Evolutionary conservation across 2,113 vertebrate genomes (phyloP).

Genomic region (Dermatemys mawii): DNA sequence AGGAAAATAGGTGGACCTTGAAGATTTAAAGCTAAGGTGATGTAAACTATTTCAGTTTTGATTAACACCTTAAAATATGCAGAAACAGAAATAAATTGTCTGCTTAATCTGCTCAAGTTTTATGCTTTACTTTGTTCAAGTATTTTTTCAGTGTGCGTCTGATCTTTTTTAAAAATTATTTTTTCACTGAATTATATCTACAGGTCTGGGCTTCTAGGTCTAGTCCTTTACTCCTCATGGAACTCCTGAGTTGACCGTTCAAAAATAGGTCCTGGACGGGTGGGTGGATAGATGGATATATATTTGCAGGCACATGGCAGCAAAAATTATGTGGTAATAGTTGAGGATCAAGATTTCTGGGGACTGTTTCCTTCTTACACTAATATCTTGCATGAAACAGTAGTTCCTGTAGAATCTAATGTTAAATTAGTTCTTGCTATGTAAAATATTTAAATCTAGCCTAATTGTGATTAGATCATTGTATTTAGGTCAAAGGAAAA

Average conservation of each 20-base stretch:
- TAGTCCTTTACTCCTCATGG: neutral
- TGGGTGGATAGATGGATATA: neutral
- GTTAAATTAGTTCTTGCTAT: conserved; percentile 28
- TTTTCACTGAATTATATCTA: neutral
- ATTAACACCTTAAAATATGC: neutral
- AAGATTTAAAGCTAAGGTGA: neutral
- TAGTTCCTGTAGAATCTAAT: neutral
- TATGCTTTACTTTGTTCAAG: neutral
- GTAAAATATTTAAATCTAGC: conserved; percentile 34
- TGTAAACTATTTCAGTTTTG: neutral
- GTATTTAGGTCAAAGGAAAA: conserved; percentile 55
- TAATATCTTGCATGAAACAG: neutral
- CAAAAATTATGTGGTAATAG: neutral
- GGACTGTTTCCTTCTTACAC: conserved; percentile 10
- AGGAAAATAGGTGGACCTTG: neutral
- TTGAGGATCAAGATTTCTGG: neutral
- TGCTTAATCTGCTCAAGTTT: neutral
- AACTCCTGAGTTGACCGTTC: neutral
- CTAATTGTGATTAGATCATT: conserved; percentile 12
- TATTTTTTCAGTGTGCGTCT: neutral
- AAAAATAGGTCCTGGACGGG: neutral
- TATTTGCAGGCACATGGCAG: neutral
- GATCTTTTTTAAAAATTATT: neutral
- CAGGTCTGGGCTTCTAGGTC: neutral
- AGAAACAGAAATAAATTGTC: neutral